phyloP scores from a whole-genome alignment of 2,113 vertebrate genomes.

The Malaclemys terrapin region DNA sequence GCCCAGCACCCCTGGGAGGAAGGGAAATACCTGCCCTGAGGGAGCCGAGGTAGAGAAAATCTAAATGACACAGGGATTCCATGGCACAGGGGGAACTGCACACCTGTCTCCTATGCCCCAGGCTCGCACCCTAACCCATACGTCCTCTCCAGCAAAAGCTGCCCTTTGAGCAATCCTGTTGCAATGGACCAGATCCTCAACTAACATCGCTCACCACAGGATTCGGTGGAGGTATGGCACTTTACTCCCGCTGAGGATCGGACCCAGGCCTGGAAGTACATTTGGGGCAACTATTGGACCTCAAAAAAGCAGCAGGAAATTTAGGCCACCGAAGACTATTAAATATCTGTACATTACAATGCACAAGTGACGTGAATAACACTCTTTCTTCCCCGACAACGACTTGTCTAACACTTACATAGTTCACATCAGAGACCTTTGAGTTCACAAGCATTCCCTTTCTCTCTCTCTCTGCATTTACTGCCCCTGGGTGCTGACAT shows the following conservation, averaged over 20 bases:
- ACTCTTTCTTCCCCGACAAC: conserved; percentile 31
- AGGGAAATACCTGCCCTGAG: background rate
- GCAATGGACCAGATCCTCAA: background rate
- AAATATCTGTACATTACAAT: conserved; percentile 65
- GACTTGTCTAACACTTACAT: conserved; percentile 72
- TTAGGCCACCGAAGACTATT: conserved; percentile 64
- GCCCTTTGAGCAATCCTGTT: background rate
- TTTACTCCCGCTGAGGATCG: background rate
- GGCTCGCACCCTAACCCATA: background rate
- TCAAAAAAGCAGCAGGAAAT: conserved; percentile 68
- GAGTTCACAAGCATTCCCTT: conserved; percentile 30
- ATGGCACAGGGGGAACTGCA: background rate
- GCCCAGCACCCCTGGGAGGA: background rate
- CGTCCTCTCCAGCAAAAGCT: background rate
- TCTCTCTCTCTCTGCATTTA: conserved; percentile 31
- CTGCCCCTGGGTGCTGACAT: conserved; percentile 68
- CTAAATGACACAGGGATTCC: background rate
- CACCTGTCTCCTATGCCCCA: background rate
- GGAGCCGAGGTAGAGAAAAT: background rate
- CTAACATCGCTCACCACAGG: background rate
- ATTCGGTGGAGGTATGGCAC: background rate
- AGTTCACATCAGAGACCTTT: conserved; percentile 58
- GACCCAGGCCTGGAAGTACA: conserved; percentile 53
- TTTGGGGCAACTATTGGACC: conserved; percentile 63
- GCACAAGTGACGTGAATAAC: conserved; percentile 62